phyloP scores from a whole-genome alignment of 2,797 vertebrate species.

The Ctenopoma kingsleyae region DNA sequence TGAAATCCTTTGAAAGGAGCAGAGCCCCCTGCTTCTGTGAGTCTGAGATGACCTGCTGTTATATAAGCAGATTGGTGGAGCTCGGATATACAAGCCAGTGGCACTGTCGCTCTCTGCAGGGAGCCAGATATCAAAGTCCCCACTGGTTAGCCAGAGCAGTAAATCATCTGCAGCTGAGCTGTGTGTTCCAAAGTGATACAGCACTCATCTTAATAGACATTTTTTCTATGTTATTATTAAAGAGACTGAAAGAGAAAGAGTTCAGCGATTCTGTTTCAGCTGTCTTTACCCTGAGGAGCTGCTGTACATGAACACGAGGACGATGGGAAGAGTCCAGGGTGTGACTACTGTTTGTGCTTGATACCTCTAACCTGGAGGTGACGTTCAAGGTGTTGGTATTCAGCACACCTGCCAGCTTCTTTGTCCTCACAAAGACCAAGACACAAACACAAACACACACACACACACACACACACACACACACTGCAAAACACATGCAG shows the following conservation, averaged over 20 bases:
- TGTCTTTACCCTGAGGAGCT: slow-evolving; percentile 10
- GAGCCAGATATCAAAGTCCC: slow-evolving; percentile 40
- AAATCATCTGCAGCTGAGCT: slow-evolving; percentile 38
- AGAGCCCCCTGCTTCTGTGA: slow-evolving; percentile 61
- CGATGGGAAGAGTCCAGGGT: slow-evolving; percentile 35
- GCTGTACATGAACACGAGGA: slow-evolving; percentile 11
- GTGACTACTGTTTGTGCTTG: slow-evolving; percentile 46
- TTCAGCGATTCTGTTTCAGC: not conserved
- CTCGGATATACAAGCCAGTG: slow-evolving; percentile 48
- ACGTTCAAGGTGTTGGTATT: slow-evolving; percentile 25
- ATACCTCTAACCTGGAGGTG: slow-evolving; percentile 39
- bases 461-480: not conserved
- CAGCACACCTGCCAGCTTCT: slow-evolving; percentile 18
- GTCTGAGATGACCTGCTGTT: slow-evolving; percentile 68
- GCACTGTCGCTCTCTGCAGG: slow-evolving; percentile 46
- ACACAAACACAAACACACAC: slow-evolving; percentile 8
- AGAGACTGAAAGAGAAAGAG: not conserved
- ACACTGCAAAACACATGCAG: slow-evolving; percentile 12
- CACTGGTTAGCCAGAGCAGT: slow-evolving; percentile 31
- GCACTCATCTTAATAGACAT: slow-evolving; percentile 10
- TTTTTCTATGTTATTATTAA: not conserved
- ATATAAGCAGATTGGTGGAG: slow-evolving; percentile 75
- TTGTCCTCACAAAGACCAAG: slow-evolving; percentile 10
- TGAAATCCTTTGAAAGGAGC: slow-evolving; percentile 59
- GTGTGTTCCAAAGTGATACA: slow-evolving; percentile 1